Conservation (phyloP, 2,113 vertebrate genomes). For the Cisticola juncidis region DNA sequence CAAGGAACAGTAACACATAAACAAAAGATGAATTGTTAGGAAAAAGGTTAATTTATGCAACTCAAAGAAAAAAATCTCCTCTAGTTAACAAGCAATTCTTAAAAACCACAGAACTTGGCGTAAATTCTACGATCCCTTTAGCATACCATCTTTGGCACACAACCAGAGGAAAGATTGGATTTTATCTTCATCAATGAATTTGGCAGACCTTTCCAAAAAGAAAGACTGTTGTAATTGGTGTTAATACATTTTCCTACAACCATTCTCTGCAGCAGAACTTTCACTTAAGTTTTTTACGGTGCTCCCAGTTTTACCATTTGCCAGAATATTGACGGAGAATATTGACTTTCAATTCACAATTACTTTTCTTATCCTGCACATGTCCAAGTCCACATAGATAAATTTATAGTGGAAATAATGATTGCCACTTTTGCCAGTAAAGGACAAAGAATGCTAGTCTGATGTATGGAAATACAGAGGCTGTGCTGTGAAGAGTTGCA, state of each 20-base stretch:
- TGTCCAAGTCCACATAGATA: neutral
- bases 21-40: slow-evolving; percentile 49
- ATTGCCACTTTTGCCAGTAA: neutral
- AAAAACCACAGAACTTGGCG: neutral
- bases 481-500: neutral
- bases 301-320: neutral
- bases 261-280: neutral
- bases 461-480: neutral
- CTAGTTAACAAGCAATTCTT: neutral
- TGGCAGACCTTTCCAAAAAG: neutral
- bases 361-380: neutral
- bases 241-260: neutral
- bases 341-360: neutral
- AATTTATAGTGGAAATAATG: neutral
- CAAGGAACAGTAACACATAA: slow-evolving; percentile 18
- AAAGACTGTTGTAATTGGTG: neutral
- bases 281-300: neutral
- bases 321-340: neutral
- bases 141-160: slow-evolving; percentile 16
- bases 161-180: neutral
- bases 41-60: slow-evolving; percentile 58
- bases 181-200: slow-evolving; percentile 26
- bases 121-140: neutral
- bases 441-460: neutral
- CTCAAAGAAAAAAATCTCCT: neutral